Evolutionary conservation across 2,113 vertebrate genomes (phyloP).

Genomic region (Melanotaenia duboulayi): DNA sequence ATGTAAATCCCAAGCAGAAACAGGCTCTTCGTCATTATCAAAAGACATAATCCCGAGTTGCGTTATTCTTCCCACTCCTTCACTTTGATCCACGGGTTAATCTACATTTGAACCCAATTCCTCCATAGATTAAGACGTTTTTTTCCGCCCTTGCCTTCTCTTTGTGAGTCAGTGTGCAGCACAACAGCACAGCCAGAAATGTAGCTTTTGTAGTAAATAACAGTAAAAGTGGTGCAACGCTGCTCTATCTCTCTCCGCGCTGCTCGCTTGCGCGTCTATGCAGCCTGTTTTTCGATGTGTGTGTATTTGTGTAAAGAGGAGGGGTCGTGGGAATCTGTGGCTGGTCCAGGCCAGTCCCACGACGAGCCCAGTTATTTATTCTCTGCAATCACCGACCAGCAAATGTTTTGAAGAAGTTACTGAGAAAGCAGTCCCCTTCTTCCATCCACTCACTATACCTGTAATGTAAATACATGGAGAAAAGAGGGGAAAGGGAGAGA

Average conservation of each 20-base stretch:
- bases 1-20: constrained; percentile 57
- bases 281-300: constrained; percentile 46
- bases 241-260: constrained; percentile 50
- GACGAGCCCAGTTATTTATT: constrained; percentile 70
- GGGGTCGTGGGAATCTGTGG: constrained; percentile 82
- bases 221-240: constrained; percentile 75
- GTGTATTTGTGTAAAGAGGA: constrained; percentile 55
- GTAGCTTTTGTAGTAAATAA: constrained; percentile 41
- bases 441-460: background rate
- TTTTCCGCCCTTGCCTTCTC: background rate
- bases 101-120: constrained; percentile 50
- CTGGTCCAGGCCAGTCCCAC: constrained; percentile 77
- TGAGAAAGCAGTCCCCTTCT: background rate
- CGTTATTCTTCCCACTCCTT: constrained; percentile 52
- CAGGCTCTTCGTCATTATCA: constrained; percentile 67
- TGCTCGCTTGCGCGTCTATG: constrained; percentile 52
- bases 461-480: constrained; percentile 4
- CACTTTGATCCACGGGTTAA: constrained; percentile 53
- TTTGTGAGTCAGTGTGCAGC: constrained; percentile 11
- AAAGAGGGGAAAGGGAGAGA: background rate
- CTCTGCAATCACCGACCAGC: constrained; percentile 59
- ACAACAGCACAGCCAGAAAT: constrained; percentile 41
- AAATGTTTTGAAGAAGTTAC: constrained; percentile 1
- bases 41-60: constrained; percentile 46
- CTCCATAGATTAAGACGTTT: constrained; percentile 13